Base-by-base conservation (phyloP, 2,113 vertebrate genomes). In the Percopsis transmontana region DNA sequence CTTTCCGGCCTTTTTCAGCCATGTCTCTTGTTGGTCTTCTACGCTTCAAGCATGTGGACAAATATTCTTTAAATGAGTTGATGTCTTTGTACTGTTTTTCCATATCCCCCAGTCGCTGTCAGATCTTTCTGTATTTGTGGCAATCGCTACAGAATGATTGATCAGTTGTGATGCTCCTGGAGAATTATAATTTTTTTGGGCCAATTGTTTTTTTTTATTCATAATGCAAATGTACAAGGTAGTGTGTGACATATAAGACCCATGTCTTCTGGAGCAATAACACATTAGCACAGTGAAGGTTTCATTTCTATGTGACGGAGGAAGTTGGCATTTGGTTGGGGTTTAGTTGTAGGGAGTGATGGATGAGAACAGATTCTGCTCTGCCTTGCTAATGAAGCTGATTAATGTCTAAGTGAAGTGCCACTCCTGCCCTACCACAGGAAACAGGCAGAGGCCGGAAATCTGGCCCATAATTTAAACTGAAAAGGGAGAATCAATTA, bases 381-480 rank as follows among this genome's bases (percentile, higher is more conserved):
- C 18, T 33, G 16, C 53, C 50, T 33, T 20, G 64, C 47, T 67
- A 77, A 75, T 78, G 57, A 76, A 56, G 81, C 81, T 79, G 58
- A 84, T 91, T 84, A 78, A 69, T 73, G 71, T 81, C 53, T 66
- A 40, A 45, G 66, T 80, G 19, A 77, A 82, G 74, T 74, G 66
- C 41, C 45, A 57, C 76, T 73, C 27, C 74, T 41, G 11, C 56
- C 69, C 52, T 60, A 73, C 62, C 65, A 42, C 33, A 66, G 67
- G 74, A 88, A 84, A 65, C 52, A 45, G 59, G 54, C 20, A 55
- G 74, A 75, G 56, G 61, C 21, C 4, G 5, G 63, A 67, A 62
- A 76, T 57, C 23, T 39, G 62, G 38, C 42, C 62, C 58, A 44
- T 72, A 58, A 82, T 88, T 88, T 53, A 80, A 71, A 74, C 24